Conservation (phyloP, 2,113 vertebrate species). For the Patagioenas fasciata region DNA sequence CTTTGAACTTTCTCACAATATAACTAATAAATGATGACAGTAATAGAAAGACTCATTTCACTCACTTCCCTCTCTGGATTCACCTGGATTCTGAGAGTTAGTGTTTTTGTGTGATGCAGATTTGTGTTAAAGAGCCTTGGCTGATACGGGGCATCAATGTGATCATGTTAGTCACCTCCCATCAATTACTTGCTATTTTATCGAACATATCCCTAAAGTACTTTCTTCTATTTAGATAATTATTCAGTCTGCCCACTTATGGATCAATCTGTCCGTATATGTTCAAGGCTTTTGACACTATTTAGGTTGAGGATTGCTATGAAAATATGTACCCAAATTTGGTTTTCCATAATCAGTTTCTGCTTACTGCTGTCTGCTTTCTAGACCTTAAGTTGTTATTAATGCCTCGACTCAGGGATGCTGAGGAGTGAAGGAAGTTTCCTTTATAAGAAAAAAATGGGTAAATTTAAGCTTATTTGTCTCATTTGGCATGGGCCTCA, state of each 20-base stretch:
- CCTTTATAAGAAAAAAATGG: slow-evolving; percentile 14
- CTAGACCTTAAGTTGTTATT: slow-evolving; percentile 47
- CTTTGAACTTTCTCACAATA: background rate
- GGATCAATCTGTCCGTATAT: background rate
- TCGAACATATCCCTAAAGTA: background rate
- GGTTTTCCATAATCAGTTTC: background rate
- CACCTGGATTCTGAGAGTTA: background rate
- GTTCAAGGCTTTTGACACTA: background rate
- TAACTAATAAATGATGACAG: background rate
- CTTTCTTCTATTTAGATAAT: background rate
- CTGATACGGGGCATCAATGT: accelerated
- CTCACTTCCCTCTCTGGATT: background rate
- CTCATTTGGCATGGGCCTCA: background rate
- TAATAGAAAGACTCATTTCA: background rate
- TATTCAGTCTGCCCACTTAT: background rate
- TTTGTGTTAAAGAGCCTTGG: background rate
- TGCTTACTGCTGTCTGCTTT: slow-evolving; percentile 41
- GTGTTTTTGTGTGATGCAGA: background rate
- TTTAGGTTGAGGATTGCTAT: background rate
- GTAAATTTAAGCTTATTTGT: slow-evolving; percentile 47
- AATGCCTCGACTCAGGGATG: background rate
- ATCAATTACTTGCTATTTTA: background rate
- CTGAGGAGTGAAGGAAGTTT: background rate
- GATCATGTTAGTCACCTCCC: background rate
- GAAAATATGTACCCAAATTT: background rate